Evolutionary conservation across 2,888 invertebrate species (phyloP).

Genomic region (Bembecia ichneumoniformis): DNA sequence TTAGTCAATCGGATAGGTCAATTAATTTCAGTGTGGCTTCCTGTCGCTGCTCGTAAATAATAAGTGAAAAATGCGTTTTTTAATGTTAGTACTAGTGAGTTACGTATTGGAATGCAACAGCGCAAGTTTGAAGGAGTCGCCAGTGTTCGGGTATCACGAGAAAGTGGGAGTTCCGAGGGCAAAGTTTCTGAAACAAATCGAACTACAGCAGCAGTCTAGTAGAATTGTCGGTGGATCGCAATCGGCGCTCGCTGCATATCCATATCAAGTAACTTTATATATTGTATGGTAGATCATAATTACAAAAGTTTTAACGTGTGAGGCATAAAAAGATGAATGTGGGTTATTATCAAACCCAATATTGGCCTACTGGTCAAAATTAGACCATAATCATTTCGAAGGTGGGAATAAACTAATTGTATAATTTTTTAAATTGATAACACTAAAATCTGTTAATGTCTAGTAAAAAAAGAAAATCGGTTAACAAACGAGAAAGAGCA

Average conservation of each 20-base stretch:
- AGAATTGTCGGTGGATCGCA: constrained; percentile 1
- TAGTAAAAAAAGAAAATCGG: too few species aligned
- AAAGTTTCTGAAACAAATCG: background rate
- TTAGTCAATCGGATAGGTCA: background rate
- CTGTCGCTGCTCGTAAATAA: background rate
- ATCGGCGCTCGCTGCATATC: background rate
- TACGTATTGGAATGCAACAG: background rate
- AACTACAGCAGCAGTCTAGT: background rate
- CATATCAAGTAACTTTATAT: background rate
- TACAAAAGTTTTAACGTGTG: too few species aligned
- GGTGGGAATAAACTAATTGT: too few species aligned
- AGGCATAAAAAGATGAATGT: too few species aligned
- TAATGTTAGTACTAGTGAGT: background rate
- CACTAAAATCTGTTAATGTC: too few species aligned
- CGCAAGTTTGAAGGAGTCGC: background rate
- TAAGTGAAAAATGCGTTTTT: background rate
- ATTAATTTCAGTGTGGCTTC: background rate
- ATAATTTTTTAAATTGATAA: too few species aligned
- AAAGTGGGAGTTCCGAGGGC: background rate
- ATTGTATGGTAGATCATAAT: too few species aligned
- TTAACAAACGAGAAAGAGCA: too few species aligned
- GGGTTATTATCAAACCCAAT: too few species aligned
- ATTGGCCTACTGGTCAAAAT: too few species aligned
- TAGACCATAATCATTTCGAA: too few species aligned
- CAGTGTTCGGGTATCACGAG: background rate